Evolutionary conservation across 1,140 invertebrate genomes (phyloP), one percentile per base, ranked within the genome.

Genomic region (Chionoecetes opilio): DNA sequence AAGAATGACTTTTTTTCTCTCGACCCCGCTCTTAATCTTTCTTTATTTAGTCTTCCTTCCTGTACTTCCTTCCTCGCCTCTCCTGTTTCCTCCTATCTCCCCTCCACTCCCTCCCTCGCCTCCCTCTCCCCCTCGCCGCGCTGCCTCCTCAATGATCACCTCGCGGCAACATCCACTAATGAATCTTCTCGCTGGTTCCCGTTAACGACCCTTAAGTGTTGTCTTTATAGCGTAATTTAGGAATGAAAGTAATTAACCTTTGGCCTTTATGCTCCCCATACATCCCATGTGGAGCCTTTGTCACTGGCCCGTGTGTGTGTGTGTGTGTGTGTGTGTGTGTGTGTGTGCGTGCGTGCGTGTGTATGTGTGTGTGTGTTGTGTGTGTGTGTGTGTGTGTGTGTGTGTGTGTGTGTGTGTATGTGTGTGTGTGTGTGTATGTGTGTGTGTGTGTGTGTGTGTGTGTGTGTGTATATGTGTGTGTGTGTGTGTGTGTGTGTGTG

Each of bases 231-330:
- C 88, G 38, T 53, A 53, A 53, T 90, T 31, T 41, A 29, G 31
- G 88, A 90, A 90, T 90, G 88, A 90, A 53, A 53, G 88, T 53
- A 90, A 46, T 90, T 53, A 90, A 90, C n/a, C 38, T 53, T 46
- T 90, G 6, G 53, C 29, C 88, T 88, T 41, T 38, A 37, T 88
- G 87, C 35, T 29, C 32, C n/a, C n/a, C 41, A 38, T 88, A 88
- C 35, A 38, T 88, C 37, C 6, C 46, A 53, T 17, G 11, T 17
- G 46, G 46, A 53, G 46, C 46, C 46, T 46, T 14, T 21, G 32
- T 37, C 41, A 88, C 37, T n/a, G 35, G 32, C 3, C 0, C 26
- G 90, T 91, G 90, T 91, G 41, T 91, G n/a, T 38, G n/a, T 32
- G 38, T 32, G 41, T 38, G 41, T 34, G 17, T 63, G n/a, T 63